Base-by-base conservation (phyloP, 2,797 vertebrate species). In the Siniperca obscura region DNA sequence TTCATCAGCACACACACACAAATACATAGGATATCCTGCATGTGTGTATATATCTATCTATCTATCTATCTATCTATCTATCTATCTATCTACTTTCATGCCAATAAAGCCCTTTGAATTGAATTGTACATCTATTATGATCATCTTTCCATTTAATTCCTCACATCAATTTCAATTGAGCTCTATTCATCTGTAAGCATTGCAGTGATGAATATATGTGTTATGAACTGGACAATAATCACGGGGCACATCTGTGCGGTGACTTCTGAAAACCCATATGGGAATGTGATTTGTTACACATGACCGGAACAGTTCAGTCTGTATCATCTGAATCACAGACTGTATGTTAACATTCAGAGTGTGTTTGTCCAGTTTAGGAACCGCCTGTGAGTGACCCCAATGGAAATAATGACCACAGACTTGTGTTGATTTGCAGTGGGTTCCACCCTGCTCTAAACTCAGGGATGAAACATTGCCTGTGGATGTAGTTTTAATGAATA, bases 231-330 rank as follows among this genome's bases (percentile, higher is more conserved):
- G 87, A 85, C 86, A 78, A 59, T 79, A 84, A 91, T 74, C 76
- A 80, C 4, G 46, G 70, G 87, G 3, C 88, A 81, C 90, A 91
- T 78, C 90, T 91, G 90, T 48, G 85, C 78, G 19, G 77, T 40
- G 82, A 81, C 83, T 83, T 84, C 71, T 76, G 59, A 80, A 87
- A 80, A 57, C 76, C 83, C 85, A 76, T 40, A 68, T 66, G 90
- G 87, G 83, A 72, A 74, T 46, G 72, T 70, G 74, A 87, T 90
- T 88, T 82, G 82, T 84, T 91, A 69, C 86, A 83, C 90, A 86
- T 87, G 90, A 80, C 67, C 14, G 46, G 42, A 85, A 53, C 69
- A 36, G 84, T 91, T 88, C 80, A 87, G 34, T 67, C 27, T 71
- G 82, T 34, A 60, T 87, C 82, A 88, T 91, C 86, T 89, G 85